These are phyloP conservation scores for Semnornis frantzii DNA, from an alignment of 2,113 vertebrate species.

Conservation along the genomic window DNA sequence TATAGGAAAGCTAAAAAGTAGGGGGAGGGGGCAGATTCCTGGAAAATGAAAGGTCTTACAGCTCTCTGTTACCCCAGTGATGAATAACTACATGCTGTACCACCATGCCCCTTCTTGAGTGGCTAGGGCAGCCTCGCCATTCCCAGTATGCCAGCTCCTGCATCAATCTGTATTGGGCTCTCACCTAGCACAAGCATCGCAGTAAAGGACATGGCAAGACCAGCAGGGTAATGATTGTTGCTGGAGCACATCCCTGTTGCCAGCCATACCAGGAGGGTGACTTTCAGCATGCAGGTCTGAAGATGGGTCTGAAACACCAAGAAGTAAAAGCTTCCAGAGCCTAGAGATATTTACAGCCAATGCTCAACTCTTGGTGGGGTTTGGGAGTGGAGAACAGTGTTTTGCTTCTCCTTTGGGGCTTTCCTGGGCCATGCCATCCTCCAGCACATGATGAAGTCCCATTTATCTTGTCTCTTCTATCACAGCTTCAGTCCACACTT, in stretches of 20 bases:
- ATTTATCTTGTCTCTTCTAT: neutral
- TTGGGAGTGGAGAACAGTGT: neutral
- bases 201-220: neutral
- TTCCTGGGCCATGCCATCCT: neutral
- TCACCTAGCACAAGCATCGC: neutral
- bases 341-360: neutral
- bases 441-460: neutral
- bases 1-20: constrained; percentile 76
- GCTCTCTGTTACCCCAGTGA: neutral
- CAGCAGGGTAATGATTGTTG: neutral
- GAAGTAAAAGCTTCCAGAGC: neutral
- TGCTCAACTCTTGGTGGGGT: neutral
- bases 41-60: constrained; percentile 73
- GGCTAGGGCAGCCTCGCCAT: neutral
- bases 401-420: neutral
- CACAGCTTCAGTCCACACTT: neutral
- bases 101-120: neutral
- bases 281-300: neutral
- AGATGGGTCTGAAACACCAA: neutral
- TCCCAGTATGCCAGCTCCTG: neutral
- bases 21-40: constrained; percentile 76
- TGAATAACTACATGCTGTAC: neutral
- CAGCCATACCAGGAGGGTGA: neutral
- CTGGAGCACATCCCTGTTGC: neutral
- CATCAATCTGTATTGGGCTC: neutral